phyloP scores from a whole-genome alignment of 1,140 invertebrate species.

The Eciton burchellii region DNA sequence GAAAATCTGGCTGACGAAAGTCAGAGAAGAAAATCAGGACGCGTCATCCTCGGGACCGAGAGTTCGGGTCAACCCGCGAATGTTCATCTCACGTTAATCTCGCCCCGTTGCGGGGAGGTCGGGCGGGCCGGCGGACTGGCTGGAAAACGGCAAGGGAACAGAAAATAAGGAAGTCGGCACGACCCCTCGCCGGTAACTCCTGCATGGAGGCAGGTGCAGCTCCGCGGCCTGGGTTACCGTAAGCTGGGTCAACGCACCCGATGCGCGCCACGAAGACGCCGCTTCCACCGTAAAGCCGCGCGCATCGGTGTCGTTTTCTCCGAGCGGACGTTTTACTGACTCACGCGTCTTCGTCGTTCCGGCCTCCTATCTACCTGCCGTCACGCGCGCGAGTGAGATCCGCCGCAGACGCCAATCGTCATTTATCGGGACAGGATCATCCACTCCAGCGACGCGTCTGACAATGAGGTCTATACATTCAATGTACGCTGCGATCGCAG shows the following conservation, averaged over 20 bases:
- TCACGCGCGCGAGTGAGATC: slow-evolving; percentile 5
- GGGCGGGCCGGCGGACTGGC: neutral
- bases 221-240: slow-evolving; percentile 77
- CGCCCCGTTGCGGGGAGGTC: too few species aligned
- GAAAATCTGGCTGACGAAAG: too few species aligned
- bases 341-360: slow-evolving; percentile 58
- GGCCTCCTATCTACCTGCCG: slow-evolving; percentile 54
- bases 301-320: slow-evolving; percentile 68
- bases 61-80: too few species aligned
- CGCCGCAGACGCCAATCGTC: neutral
- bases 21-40: too few species aligned
- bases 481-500: too few species aligned
- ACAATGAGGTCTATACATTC: neutral
- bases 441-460: neutral
- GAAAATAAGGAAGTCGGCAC: slow-evolving; percentile 69
- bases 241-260: slow-evolving; percentile 81
- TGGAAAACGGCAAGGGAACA: slow-evolving; percentile 31
- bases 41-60: too few species aligned
- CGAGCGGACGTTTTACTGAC: slow-evolving; percentile 58
- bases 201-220: slow-evolving; percentile 79
- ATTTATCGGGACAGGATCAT: neutral
- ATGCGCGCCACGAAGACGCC: slow-evolving; percentile 42
- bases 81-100: neutral
- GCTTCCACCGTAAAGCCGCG: slow-evolving; percentile 72
- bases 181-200: slow-evolving; percentile 77